These are phyloP conservation scores for Myotis yumanensis DNA, from an alignment of 2,113 vertebrate species.

Conservation along the genomic window DNA sequence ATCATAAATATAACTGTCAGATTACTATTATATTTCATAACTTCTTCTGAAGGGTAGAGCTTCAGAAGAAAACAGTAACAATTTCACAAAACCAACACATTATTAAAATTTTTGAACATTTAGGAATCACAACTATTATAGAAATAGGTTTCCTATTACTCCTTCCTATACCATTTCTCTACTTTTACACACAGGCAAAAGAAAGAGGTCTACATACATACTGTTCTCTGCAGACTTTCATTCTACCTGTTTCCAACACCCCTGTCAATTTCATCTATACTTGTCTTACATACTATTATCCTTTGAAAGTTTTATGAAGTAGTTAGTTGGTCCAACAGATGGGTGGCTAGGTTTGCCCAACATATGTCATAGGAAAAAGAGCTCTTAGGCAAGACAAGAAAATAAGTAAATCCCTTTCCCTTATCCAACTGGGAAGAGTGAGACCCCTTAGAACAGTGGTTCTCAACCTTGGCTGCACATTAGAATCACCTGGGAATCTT, in stretches of 20 bases:
- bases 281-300: conserved; percentile 49
- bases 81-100: conserved; percentile 43
- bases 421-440: not conserved
- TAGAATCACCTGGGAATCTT: too few species aligned
- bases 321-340: conserved; percentile 67
- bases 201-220: not conserved
- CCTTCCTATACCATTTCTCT: not conserved
- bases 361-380: conserved; percentile 52
- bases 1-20: not conserved
- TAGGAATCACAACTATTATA: not conserved
- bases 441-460: not conserved
- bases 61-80: conserved; percentile 10
- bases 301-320: conserved; percentile 75
- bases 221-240: not conserved
- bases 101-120: conserved; percentile 39
- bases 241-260: conserved; percentile 15
- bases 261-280: conserved; percentile 18
- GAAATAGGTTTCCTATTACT: not conserved
- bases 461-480: too few species aligned
- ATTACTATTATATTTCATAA: not conserved
- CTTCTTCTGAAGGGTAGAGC: not conserved
- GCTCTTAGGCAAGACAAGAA: conserved; percentile 39
- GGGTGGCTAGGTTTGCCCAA: conserved; percentile 55
- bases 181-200: conserved; percentile 30
- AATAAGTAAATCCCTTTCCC: conserved; percentile 11